Base-by-base conservation (phyloP, 2,113 vertebrate species). In the Seriola quinqueradiata region DNA sequence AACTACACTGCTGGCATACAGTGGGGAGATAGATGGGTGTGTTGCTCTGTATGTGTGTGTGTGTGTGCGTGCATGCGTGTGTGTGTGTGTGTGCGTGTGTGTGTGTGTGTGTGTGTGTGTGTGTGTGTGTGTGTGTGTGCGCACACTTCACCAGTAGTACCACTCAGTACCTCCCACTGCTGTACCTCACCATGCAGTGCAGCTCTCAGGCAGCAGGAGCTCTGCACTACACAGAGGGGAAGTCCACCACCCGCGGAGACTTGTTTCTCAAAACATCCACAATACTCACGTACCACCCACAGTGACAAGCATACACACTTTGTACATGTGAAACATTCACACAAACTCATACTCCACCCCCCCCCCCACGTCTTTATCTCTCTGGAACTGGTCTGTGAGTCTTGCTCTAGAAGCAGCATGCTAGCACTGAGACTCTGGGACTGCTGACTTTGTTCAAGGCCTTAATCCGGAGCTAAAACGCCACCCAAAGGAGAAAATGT, bases 401-500 rank as follows among this genome's bases (percentile, higher is more conserved):
- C 71, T 77, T 79, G 60, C 50, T 75, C 78, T 46, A 74, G 38
- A 68, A 63, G 57, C 58, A 74, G 69, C 66, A 55, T n/a, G 40
- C 57, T 8, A 10, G 57, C 70, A 32, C 17, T 42, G 86, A 75
- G 75, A 58, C 40, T 61, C 28, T 57, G 73, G 50, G 59, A 64
- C n/a, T 67, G 59, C 83, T 75, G 76, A 81, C 80, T 57, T 69
- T 68, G 50, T 75, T 71, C 44, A 79, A 40, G 36, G 69, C 42
- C 28, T 82, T 83, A 67, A 79, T 68, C 42, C 50, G 64, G 76
- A 87, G 84, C 65, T 70, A 25, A 89, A 77, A 87, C 14, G 16
- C 78, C 82, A 80, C 85, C 83, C 80, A 64, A 87, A 90, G 76
- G 71, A 78, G 71, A 75, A 83, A 78, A 87, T 61, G 40, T 69